A percentile compares a stretch with the other conserved stretches of the same genome.
Evolutionary conservation across 1,140 invertebrate species (phyloP).

Genomic region (Pseudobourletiella spinata): DNA sequence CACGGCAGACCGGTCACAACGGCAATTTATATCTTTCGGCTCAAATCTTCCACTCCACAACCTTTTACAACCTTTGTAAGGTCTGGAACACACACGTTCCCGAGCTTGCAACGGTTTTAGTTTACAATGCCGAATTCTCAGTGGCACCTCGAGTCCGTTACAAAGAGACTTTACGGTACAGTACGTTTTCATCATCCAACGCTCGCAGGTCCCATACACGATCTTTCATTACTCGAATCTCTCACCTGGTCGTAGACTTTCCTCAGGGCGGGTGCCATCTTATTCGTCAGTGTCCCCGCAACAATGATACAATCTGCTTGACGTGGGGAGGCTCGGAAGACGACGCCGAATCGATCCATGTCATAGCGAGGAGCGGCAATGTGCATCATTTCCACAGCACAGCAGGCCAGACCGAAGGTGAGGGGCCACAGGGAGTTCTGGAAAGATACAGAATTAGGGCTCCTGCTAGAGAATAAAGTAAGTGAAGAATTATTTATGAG

Average conservation of each 20-base stretch:
- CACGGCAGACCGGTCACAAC: no score
- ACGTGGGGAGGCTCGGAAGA: slow-evolving; percentile 91
- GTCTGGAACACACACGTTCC: no score
- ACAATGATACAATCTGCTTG: slow-evolving; percentile 97
- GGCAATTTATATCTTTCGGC: no score
- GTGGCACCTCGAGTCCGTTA: background rate
- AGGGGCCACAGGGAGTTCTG: slow-evolving; percentile 86
- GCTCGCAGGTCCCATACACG: no score
- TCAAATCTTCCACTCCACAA: no score
- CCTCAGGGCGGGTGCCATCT: slow-evolving; percentile 95
- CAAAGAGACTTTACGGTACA: background rate
- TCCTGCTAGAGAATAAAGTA: background rate
- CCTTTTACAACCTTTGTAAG: no score
- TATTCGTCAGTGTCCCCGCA: slow-evolving; percentile 95
- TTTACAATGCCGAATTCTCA: background rate
- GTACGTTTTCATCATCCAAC: background rate
- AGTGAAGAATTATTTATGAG: slow-evolving; percentile 12
- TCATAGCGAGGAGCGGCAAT: slow-evolving; percentile 73
- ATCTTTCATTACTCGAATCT: background rate
- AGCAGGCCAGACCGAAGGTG: slow-evolving; percentile 94
- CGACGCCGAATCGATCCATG: slow-evolving; percentile 58
- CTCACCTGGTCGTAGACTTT: slow-evolving; percentile 77
- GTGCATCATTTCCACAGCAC: slow-evolving; percentile 99
- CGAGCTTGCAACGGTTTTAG: background rate
- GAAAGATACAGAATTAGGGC: slow-evolving; percentile 1